A percentile compares a stretch with the other conserved stretches of the same genome.
Evolutionary conservation across 2,113 vertebrate species (phyloP).

Genomic region (Misgurnus anguillicaudatus): DNA sequence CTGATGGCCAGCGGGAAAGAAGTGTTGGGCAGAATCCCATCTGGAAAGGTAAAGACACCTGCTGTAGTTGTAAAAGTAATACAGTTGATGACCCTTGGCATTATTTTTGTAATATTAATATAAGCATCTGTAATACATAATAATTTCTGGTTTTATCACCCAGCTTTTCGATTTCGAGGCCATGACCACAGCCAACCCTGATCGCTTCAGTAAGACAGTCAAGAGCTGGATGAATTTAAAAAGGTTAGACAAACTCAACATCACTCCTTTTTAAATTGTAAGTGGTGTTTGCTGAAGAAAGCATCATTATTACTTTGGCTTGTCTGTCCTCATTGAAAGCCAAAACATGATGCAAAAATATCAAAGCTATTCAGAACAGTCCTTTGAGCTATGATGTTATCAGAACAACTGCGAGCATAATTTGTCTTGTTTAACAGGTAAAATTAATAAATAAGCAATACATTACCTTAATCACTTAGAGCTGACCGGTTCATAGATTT

Average conservation of each 20-base stretch:
- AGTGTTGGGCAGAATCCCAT: constrained; percentile 90
- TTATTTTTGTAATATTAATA: not conserved
- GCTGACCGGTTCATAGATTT: no score
- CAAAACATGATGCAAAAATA: no score
- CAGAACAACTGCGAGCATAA: no score
- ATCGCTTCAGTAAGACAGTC: constrained; percentile 89
- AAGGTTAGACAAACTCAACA: constrained; percentile 76
- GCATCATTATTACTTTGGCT: not conserved
- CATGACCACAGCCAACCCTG: constrained; percentile 91
- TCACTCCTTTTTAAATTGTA: not conserved
- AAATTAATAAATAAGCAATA: no score
- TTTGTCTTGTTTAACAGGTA: no score
- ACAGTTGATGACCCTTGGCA: not conserved
- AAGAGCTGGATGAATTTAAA: constrained; percentile 95
- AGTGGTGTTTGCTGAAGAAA: not conserved
- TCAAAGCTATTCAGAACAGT: no score
- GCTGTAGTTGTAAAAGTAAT: not conserved
- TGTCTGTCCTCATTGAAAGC: not conserved
- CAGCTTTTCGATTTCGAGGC: constrained; percentile 98
- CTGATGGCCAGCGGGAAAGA: constrained; percentile 98
- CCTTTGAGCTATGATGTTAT: no score
- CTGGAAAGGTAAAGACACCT: constrained; percentile 84
- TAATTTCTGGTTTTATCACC: not conserved
- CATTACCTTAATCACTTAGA: no score
- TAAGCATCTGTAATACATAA: not conserved